phyloP scores from a whole-genome alignment of 1,140 invertebrate genomes.

The Listronotus oregonensis region DNA sequence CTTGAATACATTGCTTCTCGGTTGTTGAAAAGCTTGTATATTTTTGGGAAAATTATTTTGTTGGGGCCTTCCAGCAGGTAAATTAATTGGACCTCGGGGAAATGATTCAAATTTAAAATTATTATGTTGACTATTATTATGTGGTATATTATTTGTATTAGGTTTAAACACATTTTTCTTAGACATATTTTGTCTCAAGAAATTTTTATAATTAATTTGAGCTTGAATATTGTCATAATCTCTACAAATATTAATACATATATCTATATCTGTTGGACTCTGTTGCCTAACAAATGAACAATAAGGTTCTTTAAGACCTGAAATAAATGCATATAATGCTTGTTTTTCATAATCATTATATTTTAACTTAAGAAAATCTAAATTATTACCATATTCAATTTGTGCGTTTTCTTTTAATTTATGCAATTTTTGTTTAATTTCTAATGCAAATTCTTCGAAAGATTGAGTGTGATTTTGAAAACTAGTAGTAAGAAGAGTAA shows the following conservation, averaged over 20 bases:
- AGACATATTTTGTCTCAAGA: constrained; percentile 3
- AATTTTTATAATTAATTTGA: constrained; percentile 20
- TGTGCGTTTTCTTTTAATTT: constrained; percentile 12
- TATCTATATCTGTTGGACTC: constrained; percentile 1
- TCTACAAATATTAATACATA: constrained; percentile 11
- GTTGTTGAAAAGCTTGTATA: too few relatives aligned
- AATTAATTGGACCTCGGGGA: too few relatives aligned
- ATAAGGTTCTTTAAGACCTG: constrained; percentile 5
- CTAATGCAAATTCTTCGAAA: constrained; percentile 10
- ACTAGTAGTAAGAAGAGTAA: background rate
- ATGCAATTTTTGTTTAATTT: background rate
- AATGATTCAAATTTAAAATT: too few relatives aligned
- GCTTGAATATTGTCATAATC: constrained; percentile 10
- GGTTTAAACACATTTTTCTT: constrained; percentile 4
- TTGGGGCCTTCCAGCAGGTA: too few relatives aligned
- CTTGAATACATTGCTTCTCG: constrained; percentile 1
- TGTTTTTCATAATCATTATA: constrained; percentile 2
- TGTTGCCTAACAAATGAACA: background rate
- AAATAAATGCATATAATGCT: constrained; percentile 5
- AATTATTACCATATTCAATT: constrained; percentile 1
- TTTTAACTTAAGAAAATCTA: constrained; percentile 1
- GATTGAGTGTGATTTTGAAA: background rate
- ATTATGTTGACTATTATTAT: background rate
- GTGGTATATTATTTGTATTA: too few relatives aligned
- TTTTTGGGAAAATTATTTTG: background rate